Evolutionary conservation across 2,888 invertebrate species (phyloP), one percentile per base, ranked within the genome.

Genomic region (Acleris sparsana): DNA sequence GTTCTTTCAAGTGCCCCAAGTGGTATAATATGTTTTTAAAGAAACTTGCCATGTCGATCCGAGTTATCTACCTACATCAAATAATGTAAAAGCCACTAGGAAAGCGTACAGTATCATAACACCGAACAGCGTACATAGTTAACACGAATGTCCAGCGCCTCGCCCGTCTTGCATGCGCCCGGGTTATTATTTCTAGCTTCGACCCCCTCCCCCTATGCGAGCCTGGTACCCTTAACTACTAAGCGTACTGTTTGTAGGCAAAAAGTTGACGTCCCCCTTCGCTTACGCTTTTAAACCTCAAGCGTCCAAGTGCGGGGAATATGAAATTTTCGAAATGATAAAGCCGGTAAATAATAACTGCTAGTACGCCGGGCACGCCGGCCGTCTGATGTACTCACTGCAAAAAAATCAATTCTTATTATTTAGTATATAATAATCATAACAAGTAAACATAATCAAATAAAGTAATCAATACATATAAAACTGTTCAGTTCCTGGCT

Each of bases 281-380:
- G 86, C 86, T 85, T 83, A 87, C 87, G 90, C 90, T 90, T 91
- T 90, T 88, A 92, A 92, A 91, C 91, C 92, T 91, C 91, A 90
- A 90, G 86, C 92, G 92, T 91, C 92, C 91, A 90, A 91, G 91
- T 89, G 89, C 88, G 86, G 90, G 89, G 92, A 91, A 92, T 92
- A 92, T 92, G 92, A 91, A 92, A 92, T 92, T 92, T 92, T 92
- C 92, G 92, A 92, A 92, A 92, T 92, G 92, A 92, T 92, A 92
- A 92, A 92, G 91, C 91, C 87, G 89, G 92, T 92, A 92, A 92
- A 92, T 92, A 92, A 92, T 92, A 92, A 92, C 92, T 91, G 88
- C 85, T 88, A 88, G 87, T 88, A 88, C 88, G 84, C 85, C 83
- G 83, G 86, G 87, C 84, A 84, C 83, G 86, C 81, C 78, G 82